Percentiles rank a stretch among this genome's conserved stretches.
Evolutionary conservation across 2,888 invertebrate genomes (phyloP).

Genomic region (Mimachlamys varia): DNA sequence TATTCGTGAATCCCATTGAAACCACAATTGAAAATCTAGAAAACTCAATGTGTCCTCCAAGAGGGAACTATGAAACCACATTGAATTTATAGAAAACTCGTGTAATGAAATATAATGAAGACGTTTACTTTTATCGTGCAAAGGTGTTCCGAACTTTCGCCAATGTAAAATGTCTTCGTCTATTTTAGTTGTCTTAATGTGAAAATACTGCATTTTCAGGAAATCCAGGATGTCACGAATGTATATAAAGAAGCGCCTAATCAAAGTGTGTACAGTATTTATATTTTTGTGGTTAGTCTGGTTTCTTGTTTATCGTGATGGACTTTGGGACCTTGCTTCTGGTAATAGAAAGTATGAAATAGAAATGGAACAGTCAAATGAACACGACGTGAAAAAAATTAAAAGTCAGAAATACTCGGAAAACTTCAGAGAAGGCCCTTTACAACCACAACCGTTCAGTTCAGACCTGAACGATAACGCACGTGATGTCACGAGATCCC

Average conservation of each 20-base stretch:
- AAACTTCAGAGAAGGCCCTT: neutral
- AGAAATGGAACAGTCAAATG: neutral
- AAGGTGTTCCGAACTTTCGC: too few species aligned
- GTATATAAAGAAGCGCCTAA: neutral
- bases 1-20: too few species aligned
- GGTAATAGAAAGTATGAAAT: neutral
- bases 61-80: too few species aligned
- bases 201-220: neutral
- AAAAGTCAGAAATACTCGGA: neutral
- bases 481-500: neutral
- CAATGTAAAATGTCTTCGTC: too few species aligned
- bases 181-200: neutral
- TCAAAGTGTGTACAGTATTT: neutral
- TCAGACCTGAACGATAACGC: neutral
- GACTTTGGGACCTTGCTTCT: neutral
- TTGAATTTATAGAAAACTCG: too few species aligned
- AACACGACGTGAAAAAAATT: neutral
- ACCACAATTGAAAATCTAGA: too few species aligned
- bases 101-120: too few species aligned
- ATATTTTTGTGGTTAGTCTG: neutral
- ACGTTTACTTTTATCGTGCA: too few species aligned
- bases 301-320: neutral
- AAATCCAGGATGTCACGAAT: neutral
- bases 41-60: too few species aligned
- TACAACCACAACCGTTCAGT: neutral